Conservation (phyloP, 2,797 vertebrate genomes). For the Melanotaenia boesemani region DNA sequence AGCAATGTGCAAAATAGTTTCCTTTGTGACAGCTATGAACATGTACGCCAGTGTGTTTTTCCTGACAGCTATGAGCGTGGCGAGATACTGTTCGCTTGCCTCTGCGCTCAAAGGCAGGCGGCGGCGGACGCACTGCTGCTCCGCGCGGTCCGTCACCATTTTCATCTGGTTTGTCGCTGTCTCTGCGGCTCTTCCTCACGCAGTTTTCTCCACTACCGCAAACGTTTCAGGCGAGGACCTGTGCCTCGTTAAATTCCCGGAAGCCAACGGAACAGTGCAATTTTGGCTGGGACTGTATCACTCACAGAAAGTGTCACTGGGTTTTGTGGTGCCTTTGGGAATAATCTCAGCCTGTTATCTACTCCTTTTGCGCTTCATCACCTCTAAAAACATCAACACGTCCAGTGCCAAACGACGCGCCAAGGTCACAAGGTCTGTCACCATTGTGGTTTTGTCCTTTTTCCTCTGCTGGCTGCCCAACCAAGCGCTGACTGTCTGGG, state of each 20-base stretch:
- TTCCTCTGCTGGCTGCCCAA: constrained; percentile 98
- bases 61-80: constrained; percentile 95
- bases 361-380: constrained; percentile 91
- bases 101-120: constrained; percentile 87
- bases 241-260: constrained; percentile 93
- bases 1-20: constrained; percentile 96
- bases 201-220: constrained; percentile 91
- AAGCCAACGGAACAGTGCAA: constrained; percentile 83
- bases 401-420: constrained; percentile 89
- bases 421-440: constrained; percentile 94
- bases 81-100: constrained; percentile 90
- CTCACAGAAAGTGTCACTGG: constrained; percentile 92
- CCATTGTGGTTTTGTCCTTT: constrained; percentile 94
- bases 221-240: constrained; percentile 89
- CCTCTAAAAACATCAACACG: constrained; percentile 83
- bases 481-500: constrained; percentile 94
- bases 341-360: constrained; percentile 91
- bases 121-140: constrained; percentile 67
- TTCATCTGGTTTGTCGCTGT: constrained; percentile 89
- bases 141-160: constrained; percentile 84
- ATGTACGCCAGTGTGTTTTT: constrained; percentile 99
- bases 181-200: constrained; percentile 90
- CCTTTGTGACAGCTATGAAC: constrained; percentile 93
- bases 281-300: constrained; percentile 95
- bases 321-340: constrained; percentile 88